A percentile compares a stretch with the other conserved stretches of the same genome.
Evolutionary conservation across 2,797 vertebrate genomes (phyloP).

Genomic region (Coreius guichenoti): DNA sequence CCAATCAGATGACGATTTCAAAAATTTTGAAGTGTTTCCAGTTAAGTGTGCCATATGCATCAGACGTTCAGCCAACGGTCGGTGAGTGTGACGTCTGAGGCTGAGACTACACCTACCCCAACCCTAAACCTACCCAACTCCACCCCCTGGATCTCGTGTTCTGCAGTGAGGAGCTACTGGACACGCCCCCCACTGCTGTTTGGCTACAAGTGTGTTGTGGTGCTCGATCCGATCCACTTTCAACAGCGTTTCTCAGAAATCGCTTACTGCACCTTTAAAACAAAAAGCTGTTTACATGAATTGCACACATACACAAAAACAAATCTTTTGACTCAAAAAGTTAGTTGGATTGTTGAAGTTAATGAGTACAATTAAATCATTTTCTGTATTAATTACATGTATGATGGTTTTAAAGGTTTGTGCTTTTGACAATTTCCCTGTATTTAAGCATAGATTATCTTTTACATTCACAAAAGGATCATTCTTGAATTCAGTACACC

Average conservation of each 20-base stretch:
- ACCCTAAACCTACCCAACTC: too few species aligned
- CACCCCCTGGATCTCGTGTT: too few species aligned
- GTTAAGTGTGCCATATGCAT: too few species aligned
- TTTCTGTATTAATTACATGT: constrained; percentile 45
- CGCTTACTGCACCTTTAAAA: not conserved
- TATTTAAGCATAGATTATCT: constrained; percentile 17
- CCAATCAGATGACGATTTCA: too few species aligned
- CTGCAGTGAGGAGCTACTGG: not conserved
- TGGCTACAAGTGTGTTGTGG: not conserved
- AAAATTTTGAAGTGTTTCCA: too few species aligned
- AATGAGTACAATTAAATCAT: constrained; percentile 38
- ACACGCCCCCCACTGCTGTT: not conserved
- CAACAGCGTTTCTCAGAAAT: not conserved
- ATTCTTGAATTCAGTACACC: not conserved
- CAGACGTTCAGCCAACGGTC: too few species aligned
- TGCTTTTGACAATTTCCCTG: constrained; percentile 76
- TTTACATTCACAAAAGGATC: not conserved
- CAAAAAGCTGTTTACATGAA: constrained; percentile 9
- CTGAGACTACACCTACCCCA: too few species aligned
- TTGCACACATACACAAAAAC: not conserved
- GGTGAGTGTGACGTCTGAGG: too few species aligned
- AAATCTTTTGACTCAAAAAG: not conserved
- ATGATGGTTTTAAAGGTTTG: constrained; percentile 73
- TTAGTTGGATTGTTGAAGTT: not conserved
- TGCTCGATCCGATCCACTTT: not conserved